Percentiles rank a stretch among this genome's conserved stretches.
Conservation (phyloP, 2,888 invertebrate genomes). For the Microplitis deprimator region DNA sequence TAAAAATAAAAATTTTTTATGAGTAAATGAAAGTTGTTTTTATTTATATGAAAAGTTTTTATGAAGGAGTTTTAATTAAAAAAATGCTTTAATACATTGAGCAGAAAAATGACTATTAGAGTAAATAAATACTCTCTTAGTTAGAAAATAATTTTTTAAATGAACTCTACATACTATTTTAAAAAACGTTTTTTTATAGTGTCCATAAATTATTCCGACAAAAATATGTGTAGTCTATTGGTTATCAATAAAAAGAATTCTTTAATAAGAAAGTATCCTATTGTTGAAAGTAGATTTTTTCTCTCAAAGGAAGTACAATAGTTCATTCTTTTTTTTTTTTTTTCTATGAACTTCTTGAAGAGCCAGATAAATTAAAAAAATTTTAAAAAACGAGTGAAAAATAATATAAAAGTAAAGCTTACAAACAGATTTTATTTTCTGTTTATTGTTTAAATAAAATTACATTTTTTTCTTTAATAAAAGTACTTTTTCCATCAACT, state of each 20-base stretch:
- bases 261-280: no score
- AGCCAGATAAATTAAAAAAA: neutral
- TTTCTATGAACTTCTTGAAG: neutral
- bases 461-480: constrained; percentile 69
- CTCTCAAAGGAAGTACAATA: no score
- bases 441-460: constrained; percentile 25
- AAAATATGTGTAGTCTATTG: no score
- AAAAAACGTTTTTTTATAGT: no score
- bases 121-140: no score
- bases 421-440: neutral
- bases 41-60: constrained; percentile 5
- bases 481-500: constrained; percentile 65
- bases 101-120: no score
- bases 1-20: neutral
- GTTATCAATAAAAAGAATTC: no score
- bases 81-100: neutral
- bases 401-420: neutral
- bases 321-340: neutral
- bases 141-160: no score
- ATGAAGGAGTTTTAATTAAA: neutral
- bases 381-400: neutral
- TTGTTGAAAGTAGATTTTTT: no score
- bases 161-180: no score
- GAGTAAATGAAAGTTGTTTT: neutral
- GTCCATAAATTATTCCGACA: no score